Evolutionary conservation across 2,888 invertebrate species (phyloP).

Genomic region (Halocaridina rubra): DNA sequence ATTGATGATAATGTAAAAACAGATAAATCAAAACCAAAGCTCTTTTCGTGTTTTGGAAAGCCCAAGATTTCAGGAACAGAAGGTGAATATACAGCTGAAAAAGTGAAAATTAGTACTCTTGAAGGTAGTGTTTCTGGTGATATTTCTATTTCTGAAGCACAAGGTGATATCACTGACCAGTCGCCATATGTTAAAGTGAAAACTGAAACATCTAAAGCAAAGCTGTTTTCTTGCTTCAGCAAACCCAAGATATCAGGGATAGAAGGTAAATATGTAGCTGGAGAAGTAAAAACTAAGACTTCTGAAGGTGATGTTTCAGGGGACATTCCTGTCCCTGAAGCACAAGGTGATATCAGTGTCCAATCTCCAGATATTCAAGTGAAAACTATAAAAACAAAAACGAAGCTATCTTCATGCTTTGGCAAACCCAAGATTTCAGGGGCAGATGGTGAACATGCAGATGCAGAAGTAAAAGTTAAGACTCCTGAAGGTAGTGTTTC

Average conservation of each 20-base stretch:
- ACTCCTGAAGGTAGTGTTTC: conserved; percentile 2
- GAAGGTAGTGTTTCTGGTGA: background rate
- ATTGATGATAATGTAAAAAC: background rate
- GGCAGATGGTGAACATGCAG: conserved; percentile 12
- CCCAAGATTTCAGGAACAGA: background rate
- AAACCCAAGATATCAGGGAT: conserved; percentile 21
- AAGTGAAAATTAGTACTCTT: conserved; percentile 13
- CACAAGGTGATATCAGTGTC: background rate
- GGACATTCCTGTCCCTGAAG: background rate
- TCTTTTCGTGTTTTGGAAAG: background rate
- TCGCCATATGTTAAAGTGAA: background rate
- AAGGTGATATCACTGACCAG: background rate
- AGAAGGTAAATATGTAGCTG: conserved; percentile 4
- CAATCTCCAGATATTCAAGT: background rate
- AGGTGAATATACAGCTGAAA: conserved; percentile 2
- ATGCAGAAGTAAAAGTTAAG: conserved; percentile 3
- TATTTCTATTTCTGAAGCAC: background rate
- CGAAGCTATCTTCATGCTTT: background rate
- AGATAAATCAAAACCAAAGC: background rate
- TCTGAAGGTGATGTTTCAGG: background rate
- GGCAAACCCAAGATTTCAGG: background rate
- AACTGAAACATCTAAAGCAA: conserved; percentile 5
- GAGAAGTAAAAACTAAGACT: background rate
- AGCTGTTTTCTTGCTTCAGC: conserved; percentile 38
- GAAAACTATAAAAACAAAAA: background rate